Conservation (phyloP, 2,113 vertebrate species). For the Fulmarus glacialis region DNA sequence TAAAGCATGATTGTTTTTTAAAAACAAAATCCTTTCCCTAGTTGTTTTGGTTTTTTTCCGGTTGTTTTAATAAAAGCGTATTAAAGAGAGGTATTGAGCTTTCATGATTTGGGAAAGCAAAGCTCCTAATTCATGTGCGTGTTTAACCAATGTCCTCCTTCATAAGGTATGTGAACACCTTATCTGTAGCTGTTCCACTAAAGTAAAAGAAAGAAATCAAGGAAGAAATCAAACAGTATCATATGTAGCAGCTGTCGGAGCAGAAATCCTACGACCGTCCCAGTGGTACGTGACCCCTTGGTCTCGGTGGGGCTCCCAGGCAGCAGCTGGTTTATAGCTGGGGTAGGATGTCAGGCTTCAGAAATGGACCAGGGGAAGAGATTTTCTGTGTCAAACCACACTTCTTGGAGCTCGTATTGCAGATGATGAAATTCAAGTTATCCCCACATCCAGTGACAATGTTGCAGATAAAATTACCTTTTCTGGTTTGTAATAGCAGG, state of each 20-base stretch:
- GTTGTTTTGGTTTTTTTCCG: neutral
- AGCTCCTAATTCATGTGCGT: neutral
- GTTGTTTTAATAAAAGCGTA: neutral
- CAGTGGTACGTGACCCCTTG: rapidly evolving
- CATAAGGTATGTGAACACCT: neutral
- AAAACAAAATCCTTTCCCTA: neutral
- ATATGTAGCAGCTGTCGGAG: neutral
- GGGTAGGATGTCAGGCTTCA: neutral
- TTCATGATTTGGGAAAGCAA: neutral
- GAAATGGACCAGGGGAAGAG: no score
- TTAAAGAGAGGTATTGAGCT: neutral
- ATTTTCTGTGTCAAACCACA: neutral
- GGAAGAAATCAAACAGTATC: neutral
- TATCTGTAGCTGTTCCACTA: neutral
- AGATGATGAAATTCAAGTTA: neutral
- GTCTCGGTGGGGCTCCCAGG: no score
- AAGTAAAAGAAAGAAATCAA: neutral
- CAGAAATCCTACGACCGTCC: rapidly evolving
- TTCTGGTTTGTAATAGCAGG: neutral
- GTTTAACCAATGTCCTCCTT: neutral
- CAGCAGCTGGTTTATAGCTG: neutral
- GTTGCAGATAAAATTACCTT: neutral
- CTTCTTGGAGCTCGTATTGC: neutral
- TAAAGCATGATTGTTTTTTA: neutral
- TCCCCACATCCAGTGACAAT: neutral